phyloP scores from a whole-genome alignment of 2,888 invertebrate species.

The Rhagium mordax region DNA sequence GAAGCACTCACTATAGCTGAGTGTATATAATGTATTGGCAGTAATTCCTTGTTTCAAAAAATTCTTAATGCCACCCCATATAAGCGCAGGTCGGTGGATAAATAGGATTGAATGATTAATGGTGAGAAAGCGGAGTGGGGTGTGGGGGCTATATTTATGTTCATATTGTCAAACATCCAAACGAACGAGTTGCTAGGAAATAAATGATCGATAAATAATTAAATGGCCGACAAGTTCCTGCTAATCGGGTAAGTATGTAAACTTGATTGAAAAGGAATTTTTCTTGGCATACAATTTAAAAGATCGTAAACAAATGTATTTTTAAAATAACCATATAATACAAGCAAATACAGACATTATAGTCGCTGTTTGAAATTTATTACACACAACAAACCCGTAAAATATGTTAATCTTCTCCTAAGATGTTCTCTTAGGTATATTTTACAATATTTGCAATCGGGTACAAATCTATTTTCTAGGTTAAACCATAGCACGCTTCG shows the following conservation, averaged over 20 bases:
- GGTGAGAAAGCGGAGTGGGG: constrained; percentile 47
- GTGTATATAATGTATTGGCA: too few relatives aligned
- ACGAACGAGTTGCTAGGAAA: constrained; percentile 45
- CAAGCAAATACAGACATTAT: constrained; percentile 48
- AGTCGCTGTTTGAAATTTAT: constrained; percentile 44
- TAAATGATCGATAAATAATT: constrained; percentile 48
- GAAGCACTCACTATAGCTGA: too few relatives aligned
- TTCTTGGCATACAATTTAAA: constrained; percentile 39
- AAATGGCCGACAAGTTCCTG: constrained; percentile 39
- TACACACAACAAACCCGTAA: constrained; percentile 41
- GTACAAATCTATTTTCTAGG: constrained; percentile 54
- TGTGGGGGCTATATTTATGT: constrained; percentile 47
- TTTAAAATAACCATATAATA: constrained; percentile 41
- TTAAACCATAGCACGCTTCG: constrained; percentile 53
- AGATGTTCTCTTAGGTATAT: constrained; percentile 44
- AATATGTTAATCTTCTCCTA: constrained; percentile 47
- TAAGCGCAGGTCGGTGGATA: neutral
- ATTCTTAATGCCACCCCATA: neutral
- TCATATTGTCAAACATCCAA: constrained; percentile 45
- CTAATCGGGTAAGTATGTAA: constrained; percentile 30
- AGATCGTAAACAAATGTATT: constrained; percentile 44
- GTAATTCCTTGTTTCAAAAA: too few relatives aligned
- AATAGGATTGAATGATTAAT: constrained; percentile 44
- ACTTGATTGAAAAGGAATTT: constrained; percentile 43
- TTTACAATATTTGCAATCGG: constrained; percentile 53